Evolutionary conservation across 1,140 invertebrate species (phyloP).

Genomic region (Drosophila leontia): DNA sequence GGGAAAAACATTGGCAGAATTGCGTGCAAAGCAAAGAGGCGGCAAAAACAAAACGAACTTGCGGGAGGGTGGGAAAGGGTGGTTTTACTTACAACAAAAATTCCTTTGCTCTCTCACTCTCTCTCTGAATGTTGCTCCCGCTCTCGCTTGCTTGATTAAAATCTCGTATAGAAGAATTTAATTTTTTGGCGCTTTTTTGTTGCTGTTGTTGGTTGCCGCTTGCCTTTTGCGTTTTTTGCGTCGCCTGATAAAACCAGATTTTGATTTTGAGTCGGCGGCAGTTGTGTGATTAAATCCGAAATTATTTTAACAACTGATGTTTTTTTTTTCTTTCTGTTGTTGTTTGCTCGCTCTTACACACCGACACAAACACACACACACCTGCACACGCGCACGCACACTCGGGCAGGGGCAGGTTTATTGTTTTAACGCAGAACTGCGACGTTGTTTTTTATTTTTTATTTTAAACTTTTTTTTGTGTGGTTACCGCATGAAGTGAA

Average conservation of each 20-base stretch:
- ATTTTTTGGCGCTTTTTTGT: constrained; percentile 53
- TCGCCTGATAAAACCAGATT: constrained; percentile 77
- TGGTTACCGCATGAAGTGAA: constrained; percentile 63
- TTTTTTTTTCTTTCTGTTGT: constrained; percentile 49
- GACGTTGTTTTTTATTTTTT: constrained; percentile 71
- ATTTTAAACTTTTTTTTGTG: constrained; percentile 56
- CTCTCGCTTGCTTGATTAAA: constrained; percentile 46
- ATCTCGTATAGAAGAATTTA: constrained; percentile 51
- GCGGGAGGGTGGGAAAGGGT: neutral
- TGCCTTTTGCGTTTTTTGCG: constrained; percentile 40
- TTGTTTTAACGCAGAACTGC: constrained; percentile 78
- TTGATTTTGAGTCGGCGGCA: constrained; percentile 62
- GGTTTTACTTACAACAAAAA: constrained; percentile 68
- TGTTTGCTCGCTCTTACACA: constrained; percentile 61
- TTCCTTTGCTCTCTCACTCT: constrained; percentile 35
- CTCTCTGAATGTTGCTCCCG: constrained; percentile 26
- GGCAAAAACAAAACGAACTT: constrained; percentile 72
- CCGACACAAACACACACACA: constrained; percentile 47
- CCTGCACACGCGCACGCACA: constrained; percentile 36
- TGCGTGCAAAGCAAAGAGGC: constrained; percentile 52
- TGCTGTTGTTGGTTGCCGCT: constrained; percentile 31
- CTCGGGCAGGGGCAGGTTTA: constrained; percentile 47
- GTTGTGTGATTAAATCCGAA: constrained; percentile 63
- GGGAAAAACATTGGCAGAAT: constrained; percentile 47
- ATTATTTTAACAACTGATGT: constrained; percentile 50